These are phyloP conservation scores for Rhizomys pruinosus DNA, from an alignment of 2,113 vertebrate genomes.

Conservation along the genomic window DNA sequence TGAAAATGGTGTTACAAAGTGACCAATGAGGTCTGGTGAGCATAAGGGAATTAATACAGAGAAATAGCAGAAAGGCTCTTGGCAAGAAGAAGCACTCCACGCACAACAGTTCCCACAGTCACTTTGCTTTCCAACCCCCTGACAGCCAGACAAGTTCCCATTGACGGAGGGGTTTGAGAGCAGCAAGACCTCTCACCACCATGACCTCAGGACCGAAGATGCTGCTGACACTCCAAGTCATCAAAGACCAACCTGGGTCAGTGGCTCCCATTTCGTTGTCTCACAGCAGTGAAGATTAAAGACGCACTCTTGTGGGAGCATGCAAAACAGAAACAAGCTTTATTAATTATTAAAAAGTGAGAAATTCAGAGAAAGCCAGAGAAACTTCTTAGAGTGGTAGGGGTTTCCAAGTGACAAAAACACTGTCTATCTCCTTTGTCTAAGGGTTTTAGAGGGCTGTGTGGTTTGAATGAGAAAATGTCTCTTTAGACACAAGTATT, in stretches of 20 bases:
- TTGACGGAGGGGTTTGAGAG: neutral
- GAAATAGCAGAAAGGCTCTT: neutral
- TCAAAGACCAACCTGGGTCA: no score
- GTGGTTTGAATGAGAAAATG: neutral
- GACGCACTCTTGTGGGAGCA: neutral
- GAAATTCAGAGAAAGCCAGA: neutral
- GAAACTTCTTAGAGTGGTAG: neutral
- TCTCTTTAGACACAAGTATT: no score
- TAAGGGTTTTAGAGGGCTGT: neutral
- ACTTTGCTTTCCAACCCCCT: neutral
- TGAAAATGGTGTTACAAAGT: neutral
- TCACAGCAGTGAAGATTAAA: neutral
- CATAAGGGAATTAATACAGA: neutral
- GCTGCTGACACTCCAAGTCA: neutral
- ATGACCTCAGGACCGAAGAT: neutral
- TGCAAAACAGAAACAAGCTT: neutral
- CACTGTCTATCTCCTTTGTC: neutral
- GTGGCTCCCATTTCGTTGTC: neutral
- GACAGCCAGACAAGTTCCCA: neutral
- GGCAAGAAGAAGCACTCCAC: neutral
- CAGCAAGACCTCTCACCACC: neutral
- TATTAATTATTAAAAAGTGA: neutral
- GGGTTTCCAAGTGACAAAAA: neutral
- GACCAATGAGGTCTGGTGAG: neutral
- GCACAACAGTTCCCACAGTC: rapidly evolving